Evolutionary conservation across 2,888 invertebrate genomes (phyloP), one percentile per base, ranked within the genome.

Genomic region (Sesia apiformis): DNA sequence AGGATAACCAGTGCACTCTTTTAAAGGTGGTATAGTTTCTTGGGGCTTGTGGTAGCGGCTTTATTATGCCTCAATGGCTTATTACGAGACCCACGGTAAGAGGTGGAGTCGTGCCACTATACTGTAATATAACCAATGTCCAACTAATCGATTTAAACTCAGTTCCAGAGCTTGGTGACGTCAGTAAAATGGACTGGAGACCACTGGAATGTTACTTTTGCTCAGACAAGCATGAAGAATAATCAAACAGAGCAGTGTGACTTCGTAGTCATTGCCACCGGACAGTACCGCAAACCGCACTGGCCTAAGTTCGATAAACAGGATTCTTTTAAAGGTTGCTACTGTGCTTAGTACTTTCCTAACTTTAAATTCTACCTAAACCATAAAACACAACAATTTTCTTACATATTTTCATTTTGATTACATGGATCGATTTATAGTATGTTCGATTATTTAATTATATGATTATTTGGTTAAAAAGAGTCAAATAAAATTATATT

Each of bases 211-310:
- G 72, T 93, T 3, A 80, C 76, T 0, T 87, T 90, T 55, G 78
- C 67, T 60, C 84, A 90, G 60, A 66, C 90, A 0, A 77, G 80
- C 55, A 84, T 81, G 0, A 74, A 77, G n/a, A 64, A 77, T 43
- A 76, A 74, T 5, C 66, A 79, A 8, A 84, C 84, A 0, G 83
- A 84, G 39, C 64, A 70, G 3, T 94, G 93, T 65, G 93, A 94
- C 68, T 92, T 91, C 52, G 84, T 95, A 4, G 90, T 94, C 60
- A 83, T 95, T 4, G 94, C 94, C 64, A 94, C 91, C 65, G 95
- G 94, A 70, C 93, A 90, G 66, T 86, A 84, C 60, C 71, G 74
- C 53, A 70, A 70, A 4, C 80, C 81, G 0, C 64, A 64, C 2
- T 69, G 75, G 59, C 88, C 90, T 0, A 69, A 74, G 40, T 69